phyloP scores from a whole-genome alignment of 2,888 invertebrate species.

The Leucania comma region DNA sequence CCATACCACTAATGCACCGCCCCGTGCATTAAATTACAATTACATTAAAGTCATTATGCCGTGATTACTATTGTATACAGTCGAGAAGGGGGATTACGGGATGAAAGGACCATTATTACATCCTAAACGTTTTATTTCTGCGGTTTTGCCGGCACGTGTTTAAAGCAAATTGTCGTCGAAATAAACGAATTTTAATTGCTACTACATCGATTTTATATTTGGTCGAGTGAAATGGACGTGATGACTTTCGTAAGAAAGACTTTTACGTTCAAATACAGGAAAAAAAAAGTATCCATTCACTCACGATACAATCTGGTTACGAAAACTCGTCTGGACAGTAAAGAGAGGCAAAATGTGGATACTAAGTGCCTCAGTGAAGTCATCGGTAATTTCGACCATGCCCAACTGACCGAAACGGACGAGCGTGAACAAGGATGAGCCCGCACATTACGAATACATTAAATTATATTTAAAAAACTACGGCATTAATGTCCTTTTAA shows the following conservation, averaged over 20 bases:
- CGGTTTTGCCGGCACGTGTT: slow-evolving; percentile 77
- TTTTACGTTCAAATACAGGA: slow-evolving; percentile 74
- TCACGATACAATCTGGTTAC: slow-evolving; percentile 71
- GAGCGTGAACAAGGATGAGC: slow-evolving; percentile 73
- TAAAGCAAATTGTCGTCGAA: slow-evolving; percentile 75
- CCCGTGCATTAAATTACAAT: slow-evolving; percentile 86
- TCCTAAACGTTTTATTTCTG: slow-evolving; percentile 68
- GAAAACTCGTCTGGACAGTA: slow-evolving; percentile 66
- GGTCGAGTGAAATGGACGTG: slow-evolving; percentile 63
- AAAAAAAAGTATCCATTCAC: slow-evolving; percentile 72
- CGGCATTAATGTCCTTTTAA: slow-evolving; percentile 72
- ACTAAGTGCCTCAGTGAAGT: slow-evolving; percentile 68
- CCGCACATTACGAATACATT: slow-evolving; percentile 77
- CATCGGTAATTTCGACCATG: slow-evolving; percentile 66
- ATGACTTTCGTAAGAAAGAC: slow-evolving; percentile 74
- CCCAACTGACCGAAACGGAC: slow-evolving; percentile 70
- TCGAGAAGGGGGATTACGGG: slow-evolving; percentile 71
- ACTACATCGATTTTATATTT: slow-evolving; percentile 64
- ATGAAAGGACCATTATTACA: slow-evolving; percentile 72
- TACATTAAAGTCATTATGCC: slow-evolving; percentile 83
- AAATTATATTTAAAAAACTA: slow-evolving; percentile 72
- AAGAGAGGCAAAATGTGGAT: slow-evolving; percentile 69
- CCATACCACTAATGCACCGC: slow-evolving; percentile 83
- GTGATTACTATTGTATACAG: slow-evolving; percentile 77
- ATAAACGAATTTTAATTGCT: slow-evolving; percentile 73